Evolutionary conservation across 2,113 vertebrate genomes (phyloP).

Genomic region (Cyphomyrus plagiostoma): DNA sequence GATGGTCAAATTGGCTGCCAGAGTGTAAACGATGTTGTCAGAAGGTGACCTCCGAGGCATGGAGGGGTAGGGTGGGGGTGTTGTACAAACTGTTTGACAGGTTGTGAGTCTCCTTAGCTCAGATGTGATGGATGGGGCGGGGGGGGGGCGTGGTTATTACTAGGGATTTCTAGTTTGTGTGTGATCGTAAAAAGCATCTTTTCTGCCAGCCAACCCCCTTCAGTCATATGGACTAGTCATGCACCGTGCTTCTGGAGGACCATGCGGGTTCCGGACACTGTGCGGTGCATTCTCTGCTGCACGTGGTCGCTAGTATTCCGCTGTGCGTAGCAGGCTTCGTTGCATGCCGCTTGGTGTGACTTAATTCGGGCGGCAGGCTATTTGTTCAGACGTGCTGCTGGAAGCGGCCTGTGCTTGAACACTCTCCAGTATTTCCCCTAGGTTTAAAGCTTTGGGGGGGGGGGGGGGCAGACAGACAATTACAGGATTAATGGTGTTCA

Average conservation of each 20-base stretch:
- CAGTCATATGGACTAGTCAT: not conserved
- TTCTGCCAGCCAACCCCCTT: not conserved
- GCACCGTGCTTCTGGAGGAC: not conserved
- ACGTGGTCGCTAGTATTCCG: not conserved
- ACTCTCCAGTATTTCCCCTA: too few species aligned
- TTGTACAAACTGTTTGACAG: constrained; percentile 47
- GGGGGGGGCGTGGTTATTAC: constrained; percentile 17
- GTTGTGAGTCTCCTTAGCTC: constrained; percentile 54
- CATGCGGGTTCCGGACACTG: not conserved
- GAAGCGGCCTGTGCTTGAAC: not conserved
- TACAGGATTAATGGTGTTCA: too few species aligned
- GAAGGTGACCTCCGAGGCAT: constrained; percentile 48
- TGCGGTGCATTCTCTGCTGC: not conserved
- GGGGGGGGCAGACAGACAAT: too few species aligned
- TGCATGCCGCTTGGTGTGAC: not conserved
- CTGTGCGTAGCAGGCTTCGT: not conserved
- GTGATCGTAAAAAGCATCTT: constrained; percentile 45
- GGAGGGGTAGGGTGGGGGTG: constrained; percentile 40
- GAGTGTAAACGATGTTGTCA: constrained; percentile 9
- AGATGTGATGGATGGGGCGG: constrained; percentile 36
- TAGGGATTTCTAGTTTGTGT: constrained; percentile 27
- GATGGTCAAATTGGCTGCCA: constrained; percentile 44
- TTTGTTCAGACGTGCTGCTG: not conserved
- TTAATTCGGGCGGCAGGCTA: not conserved
- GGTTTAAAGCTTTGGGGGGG: too few species aligned